phyloP scores from a whole-genome alignment of 2,797 vertebrate genomes.

The Schizopygopsis malacanthus region DNA sequence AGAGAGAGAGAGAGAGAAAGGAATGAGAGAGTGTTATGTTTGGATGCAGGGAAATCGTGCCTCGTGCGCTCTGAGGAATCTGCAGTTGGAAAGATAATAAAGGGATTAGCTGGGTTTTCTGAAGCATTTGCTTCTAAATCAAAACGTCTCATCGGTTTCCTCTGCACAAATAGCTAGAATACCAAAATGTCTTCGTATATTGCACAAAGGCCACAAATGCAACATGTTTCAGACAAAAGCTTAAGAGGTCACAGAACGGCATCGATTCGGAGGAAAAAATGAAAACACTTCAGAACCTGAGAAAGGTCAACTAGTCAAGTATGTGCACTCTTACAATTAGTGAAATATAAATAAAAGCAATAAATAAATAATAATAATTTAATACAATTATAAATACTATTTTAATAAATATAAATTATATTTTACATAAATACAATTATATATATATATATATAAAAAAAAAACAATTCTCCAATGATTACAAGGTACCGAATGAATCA shows the following conservation, averaged over 20 bases:
- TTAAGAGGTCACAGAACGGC: conserved; percentile 26
- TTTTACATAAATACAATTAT: neutral
- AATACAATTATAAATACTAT: neutral
- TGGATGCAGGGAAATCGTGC: conserved; percentile 82
- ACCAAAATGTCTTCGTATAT: conserved; percentile 92
- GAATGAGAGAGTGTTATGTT: conserved; percentile 79
- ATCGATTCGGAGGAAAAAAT: neutral
- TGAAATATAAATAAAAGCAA: neutral
- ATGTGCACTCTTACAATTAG: neutral
- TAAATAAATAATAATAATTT: neutral
- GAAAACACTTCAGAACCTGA: neutral
- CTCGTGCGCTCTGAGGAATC: conserved; percentile 88
- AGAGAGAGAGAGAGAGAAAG: conserved; percentile 61
- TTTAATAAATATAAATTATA: neutral
- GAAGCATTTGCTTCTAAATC: conserved; percentile 89
- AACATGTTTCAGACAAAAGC: conserved; percentile 53
- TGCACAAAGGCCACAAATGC: conserved; percentile 73
- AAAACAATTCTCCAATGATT: neutral
- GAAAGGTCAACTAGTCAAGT: neutral
- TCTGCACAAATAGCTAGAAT: conserved; percentile 85
- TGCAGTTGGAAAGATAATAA: conserved; percentile 93
- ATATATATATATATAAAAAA: too few relatives aligned
- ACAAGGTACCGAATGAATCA: neutral
- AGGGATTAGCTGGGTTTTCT: conserved; percentile 91
- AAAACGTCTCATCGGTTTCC: conserved; percentile 97